Conservation (phyloP, 2,113 vertebrate species). For the Chaenocephalus aceratus region DNA sequence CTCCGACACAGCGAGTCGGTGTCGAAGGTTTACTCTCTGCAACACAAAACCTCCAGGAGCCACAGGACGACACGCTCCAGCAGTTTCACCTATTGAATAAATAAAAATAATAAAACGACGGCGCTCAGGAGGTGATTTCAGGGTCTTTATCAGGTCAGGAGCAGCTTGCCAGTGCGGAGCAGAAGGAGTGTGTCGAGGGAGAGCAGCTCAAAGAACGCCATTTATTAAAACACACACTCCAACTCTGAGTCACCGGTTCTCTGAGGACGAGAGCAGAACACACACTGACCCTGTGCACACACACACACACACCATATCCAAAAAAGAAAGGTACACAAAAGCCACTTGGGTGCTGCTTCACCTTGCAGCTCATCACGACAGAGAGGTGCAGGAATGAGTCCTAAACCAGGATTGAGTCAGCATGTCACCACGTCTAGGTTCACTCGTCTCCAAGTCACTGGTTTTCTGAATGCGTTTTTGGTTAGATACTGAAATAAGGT, state of each 20-base stretch:
- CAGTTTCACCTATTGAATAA: conserved; percentile 34
- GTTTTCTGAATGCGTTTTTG: too few relatives aligned
- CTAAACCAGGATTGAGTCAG: too few relatives aligned
- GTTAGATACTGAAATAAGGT: too few relatives aligned
- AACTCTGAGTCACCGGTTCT: conserved; percentile 28
- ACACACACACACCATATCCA: not conserved
- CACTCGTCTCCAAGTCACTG: too few relatives aligned
- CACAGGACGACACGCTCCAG: conserved; percentile 13
- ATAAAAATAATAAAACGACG: conserved; percentile 13
- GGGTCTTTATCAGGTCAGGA: conserved; percentile 54
- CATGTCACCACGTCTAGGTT: too few relatives aligned
- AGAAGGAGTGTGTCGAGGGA: conserved; percentile 18
- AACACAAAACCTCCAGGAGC: conserved; percentile 47
- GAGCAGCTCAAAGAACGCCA: conserved; percentile 31
- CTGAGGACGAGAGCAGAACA: not conserved
- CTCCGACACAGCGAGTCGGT: not conserved
- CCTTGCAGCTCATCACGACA: not conserved
- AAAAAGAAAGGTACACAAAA: not conserved
- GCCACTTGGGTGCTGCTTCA: not conserved
- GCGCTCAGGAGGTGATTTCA: conserved; percentile 46
- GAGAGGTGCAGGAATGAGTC: too few relatives aligned
- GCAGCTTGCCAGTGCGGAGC: conserved; percentile 41
- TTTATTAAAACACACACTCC: conserved; percentile 46
- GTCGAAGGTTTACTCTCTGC: conserved; percentile 31
- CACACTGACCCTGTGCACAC: not conserved